Evolutionary conservation across 2,797 vertebrate genomes (phyloP).

Genomic region (Rousettus madagascariensis): DNA sequence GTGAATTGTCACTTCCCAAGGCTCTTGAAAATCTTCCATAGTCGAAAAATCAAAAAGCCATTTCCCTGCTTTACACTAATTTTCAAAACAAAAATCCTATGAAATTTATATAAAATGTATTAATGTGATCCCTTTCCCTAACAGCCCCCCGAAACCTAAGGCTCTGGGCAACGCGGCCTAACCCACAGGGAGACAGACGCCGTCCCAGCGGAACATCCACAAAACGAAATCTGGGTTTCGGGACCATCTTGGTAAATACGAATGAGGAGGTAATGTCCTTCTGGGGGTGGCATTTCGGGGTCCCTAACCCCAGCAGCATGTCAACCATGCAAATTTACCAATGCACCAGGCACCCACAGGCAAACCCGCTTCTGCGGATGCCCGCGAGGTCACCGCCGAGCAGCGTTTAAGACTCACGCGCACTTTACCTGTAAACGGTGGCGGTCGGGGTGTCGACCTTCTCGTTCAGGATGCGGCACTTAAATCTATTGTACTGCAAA

Average conservation of each 20-base stretch:
- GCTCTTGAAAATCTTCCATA: not conserved
- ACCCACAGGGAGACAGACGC: not conserved
- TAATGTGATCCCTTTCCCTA: not conserved
- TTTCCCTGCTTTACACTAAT: not conserved
- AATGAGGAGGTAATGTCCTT: not conserved
- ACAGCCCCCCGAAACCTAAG: not conserved
- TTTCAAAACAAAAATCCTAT: not conserved
- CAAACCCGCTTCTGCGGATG: not conserved
- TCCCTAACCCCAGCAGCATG: not conserved
- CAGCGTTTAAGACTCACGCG: not conserved
- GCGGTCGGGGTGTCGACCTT: conserved; percentile 93
- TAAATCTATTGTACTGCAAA: conserved; percentile 95
- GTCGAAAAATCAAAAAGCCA: not conserved
- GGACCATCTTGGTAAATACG: not conserved
- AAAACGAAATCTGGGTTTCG: not conserved
- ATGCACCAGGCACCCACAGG: not conserved
- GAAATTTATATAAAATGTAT: not conserved
- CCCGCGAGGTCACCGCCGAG: not conserved
- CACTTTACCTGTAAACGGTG: conserved; percentile 93
- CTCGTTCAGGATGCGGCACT: conserved; percentile 96
- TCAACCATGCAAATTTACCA: not conserved
- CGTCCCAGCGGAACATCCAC: not conserved
- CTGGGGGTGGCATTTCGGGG: not conserved
- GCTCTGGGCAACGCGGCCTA: not conserved
- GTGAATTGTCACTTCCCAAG: not conserved